Percentiles rank a stretch among this genome's conserved stretches.
These are phyloP conservation scores for Dryoscopus gambensis DNA, from an alignment of 2,113 vertebrate genomes.

Conservation along the genomic window DNA sequence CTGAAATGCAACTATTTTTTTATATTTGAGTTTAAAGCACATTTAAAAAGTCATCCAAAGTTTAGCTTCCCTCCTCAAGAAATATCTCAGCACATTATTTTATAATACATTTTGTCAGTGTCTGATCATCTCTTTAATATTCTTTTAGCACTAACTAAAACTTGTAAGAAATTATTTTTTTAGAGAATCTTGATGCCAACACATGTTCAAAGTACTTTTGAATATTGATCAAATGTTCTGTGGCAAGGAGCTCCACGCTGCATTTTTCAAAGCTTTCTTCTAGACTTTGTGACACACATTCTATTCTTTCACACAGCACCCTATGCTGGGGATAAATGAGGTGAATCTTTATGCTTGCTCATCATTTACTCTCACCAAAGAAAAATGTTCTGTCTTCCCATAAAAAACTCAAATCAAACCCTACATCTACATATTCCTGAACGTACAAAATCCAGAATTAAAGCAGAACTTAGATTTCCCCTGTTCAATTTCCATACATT, in stretches of 20 bases:
- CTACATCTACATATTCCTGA: neutral
- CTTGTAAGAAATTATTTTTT: neutral
- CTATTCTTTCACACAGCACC: neutral
- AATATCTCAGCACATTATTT: neutral
- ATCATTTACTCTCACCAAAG: neutral
- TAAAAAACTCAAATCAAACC: neutral
- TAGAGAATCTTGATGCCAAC: neutral
- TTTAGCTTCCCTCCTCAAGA: neutral
- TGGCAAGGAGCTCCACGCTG: neutral
- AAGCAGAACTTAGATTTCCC: neutral
- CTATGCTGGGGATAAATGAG: neutral
- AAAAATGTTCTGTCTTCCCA: neutral
- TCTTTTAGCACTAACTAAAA: neutral
- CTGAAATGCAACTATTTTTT: neutral
- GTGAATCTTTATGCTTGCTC: neutral
- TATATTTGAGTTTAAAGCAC: neutral
- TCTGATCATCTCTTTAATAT: neutral
- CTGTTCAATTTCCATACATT: neutral
- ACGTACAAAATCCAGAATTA: neutral
- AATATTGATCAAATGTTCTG: neutral
- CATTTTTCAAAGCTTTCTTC: neutral
- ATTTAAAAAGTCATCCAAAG: neutral
- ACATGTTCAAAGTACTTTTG: neutral
- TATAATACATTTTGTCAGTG: neutral
- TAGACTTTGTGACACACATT: neutral